A percentile compares a stretch with the other conserved stretches of the same genome.
These are phyloP conservation scores for Pimephales promelas DNA, from an alignment of 2,113 vertebrate species.

Conservation along the genomic window DNA sequence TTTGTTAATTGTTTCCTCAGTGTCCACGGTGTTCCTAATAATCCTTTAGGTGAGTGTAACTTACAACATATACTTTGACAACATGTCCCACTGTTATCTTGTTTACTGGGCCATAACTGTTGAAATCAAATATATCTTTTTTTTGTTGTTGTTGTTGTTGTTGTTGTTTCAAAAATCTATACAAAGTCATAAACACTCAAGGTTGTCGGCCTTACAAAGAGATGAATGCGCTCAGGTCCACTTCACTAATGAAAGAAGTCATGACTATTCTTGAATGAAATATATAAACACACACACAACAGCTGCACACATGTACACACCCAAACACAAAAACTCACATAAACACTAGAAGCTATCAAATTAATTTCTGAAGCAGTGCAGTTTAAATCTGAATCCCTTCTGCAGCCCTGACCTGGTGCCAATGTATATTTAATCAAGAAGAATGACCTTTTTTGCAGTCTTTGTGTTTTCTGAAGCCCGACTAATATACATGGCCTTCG, in stretches of 20 bases:
- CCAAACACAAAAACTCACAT: constrained; percentile 23
- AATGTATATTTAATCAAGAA: constrained; percentile 59
- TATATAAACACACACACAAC: constrained; percentile 21
- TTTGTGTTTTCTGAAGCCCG: constrained; percentile 4
- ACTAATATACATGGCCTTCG: constrained; percentile 30
- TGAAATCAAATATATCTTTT: too few species aligned
- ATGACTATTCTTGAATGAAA: constrained; percentile 49
- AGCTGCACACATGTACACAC: constrained; percentile 23
- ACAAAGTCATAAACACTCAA: constrained; percentile 44
- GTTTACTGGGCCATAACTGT: background rate
- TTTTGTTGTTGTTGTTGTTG: too few species aligned
- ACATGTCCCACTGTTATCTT: background rate
- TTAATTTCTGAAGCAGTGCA: constrained; percentile 58
- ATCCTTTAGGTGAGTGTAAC: too few species aligned
- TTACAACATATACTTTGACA: too few species aligned
- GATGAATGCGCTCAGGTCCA: constrained; percentile 53
- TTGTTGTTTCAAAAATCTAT: background rate
- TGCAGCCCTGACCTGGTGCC: constrained; percentile 56
- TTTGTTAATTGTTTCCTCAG: too few species aligned
- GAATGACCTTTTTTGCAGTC: constrained; percentile 56
- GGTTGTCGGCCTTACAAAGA: constrained; percentile 38
- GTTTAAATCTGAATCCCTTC: constrained; percentile 59
- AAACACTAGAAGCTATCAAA: constrained; percentile 51
- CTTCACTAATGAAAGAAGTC: constrained; percentile 60
- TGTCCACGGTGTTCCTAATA: too few species aligned